Evolutionary conservation across 2,113 vertebrate genomes (phyloP), one percentile per base, ranked within the genome.

Genomic region (Prochilodus magdalenae): DNA sequence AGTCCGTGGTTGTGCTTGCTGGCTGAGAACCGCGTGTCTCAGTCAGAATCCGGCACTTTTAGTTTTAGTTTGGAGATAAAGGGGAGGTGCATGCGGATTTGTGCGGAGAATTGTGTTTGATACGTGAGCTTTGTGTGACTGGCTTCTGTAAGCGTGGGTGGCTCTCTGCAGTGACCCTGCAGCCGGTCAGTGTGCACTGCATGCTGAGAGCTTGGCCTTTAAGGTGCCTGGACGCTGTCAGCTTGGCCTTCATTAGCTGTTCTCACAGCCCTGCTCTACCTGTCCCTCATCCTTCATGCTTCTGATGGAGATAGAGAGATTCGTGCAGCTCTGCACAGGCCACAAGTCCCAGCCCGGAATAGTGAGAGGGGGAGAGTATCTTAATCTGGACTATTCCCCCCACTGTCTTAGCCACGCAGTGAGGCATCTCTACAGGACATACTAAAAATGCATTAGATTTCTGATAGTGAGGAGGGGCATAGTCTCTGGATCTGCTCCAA

Each of bases 121-220:
- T 33, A 24, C 44, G 2, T 74, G 15, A 22, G 40, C n/a, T 79
- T 47, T 74, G 79, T 73, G 44, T 20, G 20, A 82, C 33, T 55
- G 62, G 62, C 51, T 20, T 55, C 62, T 73, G 33, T 27, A 60
- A n/a, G 30, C 62, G 77, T 74, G 69, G 81, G 67, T 69, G 78
- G 67, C 55, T 69, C 67, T 66, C n/a, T 13, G 29, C 12, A 47
- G 83, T 79, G 66, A 83, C 65, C 70, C 73, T 75, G 15, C 81
- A 33, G 67, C 69, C 67, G 76, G 82, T 79, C 83, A 29, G 67
- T 71, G 47, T 73, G 27, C 22, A 26, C 30, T 81, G 36, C 83
- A 85, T 77, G 83, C 85, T 87, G 81, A 80, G 84, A 78, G 75
- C 55, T n/a, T 83, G 86, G 86, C 88, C 82, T 89, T 88, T 86